Evolutionary conservation across 2,888 invertebrate species (phyloP).

Genomic region (Acrobasis consociella): DNA sequence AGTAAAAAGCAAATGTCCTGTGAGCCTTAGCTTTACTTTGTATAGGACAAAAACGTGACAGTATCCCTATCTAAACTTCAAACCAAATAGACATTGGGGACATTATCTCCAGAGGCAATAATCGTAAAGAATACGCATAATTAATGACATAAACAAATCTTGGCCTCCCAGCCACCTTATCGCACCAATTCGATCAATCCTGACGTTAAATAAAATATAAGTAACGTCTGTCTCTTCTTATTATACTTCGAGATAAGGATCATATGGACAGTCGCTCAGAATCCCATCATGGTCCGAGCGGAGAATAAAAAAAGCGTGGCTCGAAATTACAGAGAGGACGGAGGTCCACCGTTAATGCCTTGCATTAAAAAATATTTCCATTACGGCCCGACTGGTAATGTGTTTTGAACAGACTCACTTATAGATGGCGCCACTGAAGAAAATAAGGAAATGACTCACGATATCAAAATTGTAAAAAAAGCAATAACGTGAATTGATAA

Average conservation of each 20-base stretch:
- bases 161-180: constrained; percentile 62
- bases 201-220: constrained; percentile 81
- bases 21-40: background rate
- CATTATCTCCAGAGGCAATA: constrained; percentile 36
- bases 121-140: constrained; percentile 58
- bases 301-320: constrained; percentile 70
- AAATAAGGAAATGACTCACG: constrained; percentile 51
- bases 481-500: constrained; percentile 35
- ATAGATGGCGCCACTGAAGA: constrained; percentile 50
- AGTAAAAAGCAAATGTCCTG: background rate
- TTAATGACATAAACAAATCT: constrained; percentile 78
- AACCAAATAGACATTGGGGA: constrained; percentile 26
- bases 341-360: constrained; percentile 71
- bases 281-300: constrained; percentile 71
- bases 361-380: constrained; percentile 78
- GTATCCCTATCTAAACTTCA: background rate
- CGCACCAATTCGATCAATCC: constrained; percentile 73
- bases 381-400: constrained; percentile 64
- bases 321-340: constrained; percentile 76
- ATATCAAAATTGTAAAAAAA: constrained; percentile 41
- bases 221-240: constrained; percentile 80
- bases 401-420: constrained; percentile 46
- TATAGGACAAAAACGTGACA: too few relatives aligned
- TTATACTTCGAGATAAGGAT: constrained; percentile 77
- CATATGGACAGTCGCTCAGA: constrained; percentile 77